phyloP scores from a whole-genome alignment of 2,113 vertebrate species.

The Anas platyrhynchos region DNA sequence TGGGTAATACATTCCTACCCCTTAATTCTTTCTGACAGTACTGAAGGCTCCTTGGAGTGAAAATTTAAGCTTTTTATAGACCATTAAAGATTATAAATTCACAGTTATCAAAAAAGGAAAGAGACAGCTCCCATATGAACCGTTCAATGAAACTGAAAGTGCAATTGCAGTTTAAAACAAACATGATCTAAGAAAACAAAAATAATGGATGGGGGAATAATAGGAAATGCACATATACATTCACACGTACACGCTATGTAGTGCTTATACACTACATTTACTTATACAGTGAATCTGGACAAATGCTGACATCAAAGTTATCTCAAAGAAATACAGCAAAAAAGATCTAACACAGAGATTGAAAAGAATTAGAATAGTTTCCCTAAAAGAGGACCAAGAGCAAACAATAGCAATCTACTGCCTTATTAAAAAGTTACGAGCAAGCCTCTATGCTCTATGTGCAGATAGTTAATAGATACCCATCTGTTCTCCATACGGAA shows the following conservation, averaged over 20 bases:
- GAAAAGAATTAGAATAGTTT: neutral
- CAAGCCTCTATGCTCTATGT: neutral
- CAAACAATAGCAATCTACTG: neutral
- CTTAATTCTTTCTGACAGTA: slow-evolving; percentile 56
- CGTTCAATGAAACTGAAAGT: neutral
- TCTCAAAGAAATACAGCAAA: neutral
- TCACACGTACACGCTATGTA: neutral
- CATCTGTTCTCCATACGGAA: neutral
- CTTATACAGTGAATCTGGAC: neutral
- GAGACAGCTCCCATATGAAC: neutral
- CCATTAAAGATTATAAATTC: slow-evolving; percentile 17
- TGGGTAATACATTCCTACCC: neutral
- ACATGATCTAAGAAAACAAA: neutral
- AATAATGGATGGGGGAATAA: neutral
- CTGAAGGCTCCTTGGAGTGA: slow-evolving; percentile 19
- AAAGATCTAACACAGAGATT: neutral
- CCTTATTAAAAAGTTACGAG: neutral
- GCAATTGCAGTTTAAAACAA: neutral
- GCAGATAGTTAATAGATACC: neutral
- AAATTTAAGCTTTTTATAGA: slow-evolving; percentile 41
- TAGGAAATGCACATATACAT: neutral
- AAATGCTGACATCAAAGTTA: neutral
- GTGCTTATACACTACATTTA: neutral
- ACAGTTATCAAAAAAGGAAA: neutral
- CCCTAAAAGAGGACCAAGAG: neutral